Conservation (phyloP, 2,113 vertebrate genomes). For the Lepus timidus region DNA sequence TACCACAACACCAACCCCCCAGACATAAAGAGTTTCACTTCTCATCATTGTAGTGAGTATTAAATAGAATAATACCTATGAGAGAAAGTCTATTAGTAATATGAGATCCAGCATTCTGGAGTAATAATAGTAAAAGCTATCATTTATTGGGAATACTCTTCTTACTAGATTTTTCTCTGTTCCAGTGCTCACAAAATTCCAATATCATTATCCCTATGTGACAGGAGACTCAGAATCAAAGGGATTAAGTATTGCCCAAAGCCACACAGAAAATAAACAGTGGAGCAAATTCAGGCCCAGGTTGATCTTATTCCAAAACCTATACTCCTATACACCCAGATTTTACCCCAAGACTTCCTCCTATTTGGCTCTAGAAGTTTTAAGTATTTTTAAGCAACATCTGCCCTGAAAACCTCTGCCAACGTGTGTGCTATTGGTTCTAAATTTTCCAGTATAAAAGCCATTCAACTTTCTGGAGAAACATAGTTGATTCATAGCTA, state of each 20-base stretch:
- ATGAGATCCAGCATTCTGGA: background rate
- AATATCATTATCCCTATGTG: background rate
- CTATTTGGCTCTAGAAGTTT: background rate
- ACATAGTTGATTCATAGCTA: background rate
- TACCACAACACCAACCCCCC: too few species aligned
- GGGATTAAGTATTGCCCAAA: background rate
- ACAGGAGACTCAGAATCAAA: conserved; percentile 4
- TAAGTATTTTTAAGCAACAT: background rate
- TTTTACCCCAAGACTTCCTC: background rate
- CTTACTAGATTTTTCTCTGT: background rate
- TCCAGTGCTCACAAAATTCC: background rate
- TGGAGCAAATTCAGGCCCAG: background rate
- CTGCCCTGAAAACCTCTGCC: background rate
- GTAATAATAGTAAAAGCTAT: background rate
- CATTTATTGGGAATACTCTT: background rate
- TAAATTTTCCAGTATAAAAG: conserved; percentile 34
- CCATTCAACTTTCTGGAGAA: background rate
- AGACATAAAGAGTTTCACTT: background rate
- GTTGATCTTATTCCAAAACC: background rate
- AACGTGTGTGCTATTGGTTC: background rate
- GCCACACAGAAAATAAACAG: background rate
- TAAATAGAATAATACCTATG: background rate
- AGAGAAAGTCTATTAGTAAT: background rate
- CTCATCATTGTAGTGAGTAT: background rate
- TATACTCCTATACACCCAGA: background rate